Base-by-base conservation (phyloP, 2,888 invertebrate genomes). In the Sthenelais limicola region DNA sequence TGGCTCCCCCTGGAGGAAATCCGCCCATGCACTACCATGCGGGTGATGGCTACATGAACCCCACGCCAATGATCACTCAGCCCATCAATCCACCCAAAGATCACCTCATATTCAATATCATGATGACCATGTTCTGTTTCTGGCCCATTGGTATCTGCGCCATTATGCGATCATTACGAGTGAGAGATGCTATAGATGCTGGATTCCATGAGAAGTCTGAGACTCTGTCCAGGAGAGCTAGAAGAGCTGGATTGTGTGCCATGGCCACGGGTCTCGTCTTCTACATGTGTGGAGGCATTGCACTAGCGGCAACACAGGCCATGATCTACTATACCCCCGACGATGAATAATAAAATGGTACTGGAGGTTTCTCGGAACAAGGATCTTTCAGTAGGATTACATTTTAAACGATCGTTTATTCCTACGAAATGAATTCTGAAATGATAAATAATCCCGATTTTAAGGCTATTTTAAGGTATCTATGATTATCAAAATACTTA, bases 21-120 rank as follows among this genome's bases (percentile, higher is more conserved):
- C n/a, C n/a, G n/a, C n/a, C n/a, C n/a, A n/a, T n/a, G n/a, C n/a
- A n/a, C n/a, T n/a, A n/a, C n/a, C n/a, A n/a, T n/a, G n/a, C n/a
- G n/a, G n/a, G n/a, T n/a, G n/a, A n/a, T n/a, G n/a, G n/a, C n/a
- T 56, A 56, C 21, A 35, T 32, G 32, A 33, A 56, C 56, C 56
- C 56, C 32, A 56, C 33, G 56, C 56, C 56, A 9, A 28, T n/a
- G 12, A 3, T 56, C 2, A 18, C 28, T 21, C 30, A 30, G 30
- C 5, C 30, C n/a, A 7, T 32, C 18, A n/a, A n/a, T n/a, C n/a
- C n/a, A n/a, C n/a, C n/a, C n/a, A n/a, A n/a, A n/a, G n/a, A n/a
- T 21, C 18, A 56, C 30, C 18, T 56, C 32, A 4, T 32, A 2
- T 56, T 56, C n/a, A 56, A 56, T 21, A 4, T 5, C 2, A 21